A percentile compares a stretch with the other conserved stretches of the same genome.
Evolutionary conservation across 1,140 invertebrate genomes (phyloP).

Genomic region (Drosophila sp.): DNA sequence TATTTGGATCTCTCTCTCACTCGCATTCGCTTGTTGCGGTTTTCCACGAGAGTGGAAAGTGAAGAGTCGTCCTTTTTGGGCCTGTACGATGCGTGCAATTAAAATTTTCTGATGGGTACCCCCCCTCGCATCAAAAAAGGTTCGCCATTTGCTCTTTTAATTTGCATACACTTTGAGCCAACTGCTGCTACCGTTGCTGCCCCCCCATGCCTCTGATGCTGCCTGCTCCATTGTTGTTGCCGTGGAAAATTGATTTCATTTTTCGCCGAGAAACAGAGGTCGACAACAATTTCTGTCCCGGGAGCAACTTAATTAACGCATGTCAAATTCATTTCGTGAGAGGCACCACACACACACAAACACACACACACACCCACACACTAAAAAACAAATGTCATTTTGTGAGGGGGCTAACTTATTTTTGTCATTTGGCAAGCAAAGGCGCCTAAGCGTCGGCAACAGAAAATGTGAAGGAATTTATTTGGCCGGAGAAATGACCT

Average conservation of each 20-base stretch:
- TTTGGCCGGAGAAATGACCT: not conserved
- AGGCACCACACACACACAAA: constrained; percentile 8
- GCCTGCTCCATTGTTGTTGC: not conserved
- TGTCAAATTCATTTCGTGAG: constrained; percentile 66
- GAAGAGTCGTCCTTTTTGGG: constrained; percentile 16
- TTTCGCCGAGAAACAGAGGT: constrained; percentile 26
- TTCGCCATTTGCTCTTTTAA: constrained; percentile 50
- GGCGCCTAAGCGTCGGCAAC: constrained; percentile 44
- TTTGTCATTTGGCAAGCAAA: constrained; percentile 24
- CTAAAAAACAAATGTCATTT: constrained; percentile 49
- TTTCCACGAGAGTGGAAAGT: constrained; percentile 35
- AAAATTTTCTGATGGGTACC: constrained; percentile 36
- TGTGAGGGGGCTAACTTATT: constrained; percentile 31
- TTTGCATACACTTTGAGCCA: constrained; percentile 59
- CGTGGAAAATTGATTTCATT: constrained; percentile 50
- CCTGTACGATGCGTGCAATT: constrained; percentile 63
- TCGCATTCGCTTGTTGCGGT: constrained; percentile 23
- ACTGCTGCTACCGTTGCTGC: constrained; percentile 10
- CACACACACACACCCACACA: constrained; percentile 14
- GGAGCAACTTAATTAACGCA: constrained; percentile 71
- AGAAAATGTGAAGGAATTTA: constrained; percentile 40
- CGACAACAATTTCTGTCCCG: constrained; percentile 17
- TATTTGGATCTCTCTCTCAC: constrained; percentile 23
- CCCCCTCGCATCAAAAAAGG: constrained; percentile 17
- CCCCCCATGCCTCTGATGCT: constrained; percentile 20